A percentile compares a stretch with the other conserved stretches of the same genome.
Conservation (phyloP, 2,797 vertebrate species). For the Knipowitschia caucasica region DNA sequence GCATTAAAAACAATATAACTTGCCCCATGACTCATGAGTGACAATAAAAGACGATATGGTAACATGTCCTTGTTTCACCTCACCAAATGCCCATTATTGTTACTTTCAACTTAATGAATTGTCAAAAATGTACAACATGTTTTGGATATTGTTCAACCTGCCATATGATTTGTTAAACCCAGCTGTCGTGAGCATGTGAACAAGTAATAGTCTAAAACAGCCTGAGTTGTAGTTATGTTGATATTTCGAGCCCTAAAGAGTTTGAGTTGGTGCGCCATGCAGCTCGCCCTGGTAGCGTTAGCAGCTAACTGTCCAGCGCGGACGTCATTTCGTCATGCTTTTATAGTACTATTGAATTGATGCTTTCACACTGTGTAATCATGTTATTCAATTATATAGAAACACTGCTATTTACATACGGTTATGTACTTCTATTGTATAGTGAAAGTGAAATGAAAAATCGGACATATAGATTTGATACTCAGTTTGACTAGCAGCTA, state of each 20-base stretch:
- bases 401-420: too few species aligned
- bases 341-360: not conserved
- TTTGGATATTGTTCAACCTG: not conserved
- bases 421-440: too few species aligned
- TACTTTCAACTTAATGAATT: not conserved
- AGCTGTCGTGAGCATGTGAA: not conserved
- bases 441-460: too few species aligned
- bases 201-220: not conserved
- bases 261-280: constrained; percentile 51
- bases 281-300: constrained; percentile 48
- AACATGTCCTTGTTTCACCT: not conserved
- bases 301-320: constrained; percentile 32
- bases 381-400: too few species aligned
- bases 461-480: too few species aligned
- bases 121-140: not conserved
- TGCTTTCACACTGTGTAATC: not conserved
- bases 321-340: not conserved
- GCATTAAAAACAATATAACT: not conserved
- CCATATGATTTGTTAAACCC: not conserved
- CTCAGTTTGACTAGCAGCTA: too few species aligned
- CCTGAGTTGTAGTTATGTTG: not conserved
- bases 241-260: constrained; percentile 12
- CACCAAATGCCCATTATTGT: too few species aligned
- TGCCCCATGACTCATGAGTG: not conserved
- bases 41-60: not conserved